Evolutionary conservation across 2,888 invertebrate genomes (phyloP), one percentile per base, ranked within the genome.

Genomic region (Phortica okadai): DNA sequence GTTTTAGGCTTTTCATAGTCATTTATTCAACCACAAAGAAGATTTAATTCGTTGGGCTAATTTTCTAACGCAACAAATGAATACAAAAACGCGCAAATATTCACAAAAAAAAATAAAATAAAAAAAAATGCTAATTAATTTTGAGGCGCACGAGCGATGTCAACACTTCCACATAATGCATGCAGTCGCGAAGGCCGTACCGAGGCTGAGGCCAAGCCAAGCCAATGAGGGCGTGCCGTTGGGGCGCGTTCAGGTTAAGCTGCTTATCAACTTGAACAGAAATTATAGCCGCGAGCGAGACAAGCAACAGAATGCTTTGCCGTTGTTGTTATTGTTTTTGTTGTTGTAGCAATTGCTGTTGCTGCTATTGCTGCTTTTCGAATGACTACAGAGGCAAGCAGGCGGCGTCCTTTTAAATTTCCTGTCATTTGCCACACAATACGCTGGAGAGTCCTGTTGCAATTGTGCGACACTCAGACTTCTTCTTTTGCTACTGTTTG

Each of bases 401-500:
- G 62, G 10, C 62, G 86, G 86, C 86, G 87, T 86, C 86, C 87
- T 87, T 86, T 86, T 86, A 86, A 86, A 87, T 87, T 87, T 86
- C 86, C 87, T 87, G 87, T 87, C 86, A 86, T 86, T 86, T 86
- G 87, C 86, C 84, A 84, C 87, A 85, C 85, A 86, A 86, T 86
- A 86, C 85, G 84, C 87, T 82, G 76, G 87, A 86, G 85, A 87
- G 79, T 83, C 82, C 82, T 82, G 41, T 85, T 82, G 84, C 87
- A 85, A 85, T 85, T 83, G 85, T 80, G 79, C 79, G 82, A 76
- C 81, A 80, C 75, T 75, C 72, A 66, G n/a, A 76, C 74, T 73
- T 76, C 77, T 74, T 76, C 77, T 74, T 67, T 75, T 62, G 67
- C 50, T 56, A 56, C 56, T 72, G 56, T 56, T 72, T 21, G 25